Conservation (phyloP, 2,888 invertebrate species). For the Monoplex corrugatus region DNA sequence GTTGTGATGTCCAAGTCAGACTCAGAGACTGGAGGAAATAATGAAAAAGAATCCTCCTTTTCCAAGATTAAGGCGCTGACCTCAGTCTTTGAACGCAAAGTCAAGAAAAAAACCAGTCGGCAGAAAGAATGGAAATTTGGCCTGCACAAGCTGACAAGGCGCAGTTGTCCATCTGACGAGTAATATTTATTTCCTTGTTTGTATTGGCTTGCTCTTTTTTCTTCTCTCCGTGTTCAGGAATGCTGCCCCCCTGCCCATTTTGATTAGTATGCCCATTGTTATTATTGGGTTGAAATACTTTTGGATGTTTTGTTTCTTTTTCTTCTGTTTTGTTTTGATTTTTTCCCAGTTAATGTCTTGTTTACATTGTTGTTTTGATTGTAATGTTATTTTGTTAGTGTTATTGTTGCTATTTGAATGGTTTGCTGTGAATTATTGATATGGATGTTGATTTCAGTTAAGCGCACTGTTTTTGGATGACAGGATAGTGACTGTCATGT, state of each 20-base stretch:
- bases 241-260: neutral
- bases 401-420: no score
- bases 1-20: constrained; percentile 43
- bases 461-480: no score
- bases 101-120: constrained; percentile 55
- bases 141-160: constrained; percentile 31
- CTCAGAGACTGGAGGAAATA: constrained; percentile 19
- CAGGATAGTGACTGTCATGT: no score
- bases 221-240: constrained; percentile 10
- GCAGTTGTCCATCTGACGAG: constrained; percentile 33
- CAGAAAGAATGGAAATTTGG: constrained; percentile 40
- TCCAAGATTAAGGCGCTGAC: constrained; percentile 75
- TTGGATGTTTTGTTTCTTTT: neutral
- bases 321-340: neutral
- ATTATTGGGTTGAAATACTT: neutral
- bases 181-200: constrained; percentile 31
- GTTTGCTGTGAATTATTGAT: no score
- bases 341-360: neutral
- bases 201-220: constrained; percentile 11
- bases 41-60: no score
- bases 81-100: constrained; percentile 76
- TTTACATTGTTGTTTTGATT: no score
- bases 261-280: neutral
- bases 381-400: no score
- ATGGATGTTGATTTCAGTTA: no score